A percentile compares a stretch with the other conserved stretches of the same genome.
Conservation (phyloP, 2,888 invertebrate species). For the Dynastes maya region DNA sequence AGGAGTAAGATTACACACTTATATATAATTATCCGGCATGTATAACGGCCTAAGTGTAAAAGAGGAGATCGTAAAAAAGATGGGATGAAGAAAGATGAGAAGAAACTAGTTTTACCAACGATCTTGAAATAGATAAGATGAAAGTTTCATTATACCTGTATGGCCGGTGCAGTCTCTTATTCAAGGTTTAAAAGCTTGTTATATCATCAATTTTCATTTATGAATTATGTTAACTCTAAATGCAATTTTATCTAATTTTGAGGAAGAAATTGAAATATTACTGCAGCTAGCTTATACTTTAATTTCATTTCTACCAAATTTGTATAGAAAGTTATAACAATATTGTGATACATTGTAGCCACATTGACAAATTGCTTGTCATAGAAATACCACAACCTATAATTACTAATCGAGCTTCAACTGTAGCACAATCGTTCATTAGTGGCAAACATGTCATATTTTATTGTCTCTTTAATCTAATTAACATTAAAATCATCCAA, state of each 20-base stretch:
- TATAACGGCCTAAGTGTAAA: background rate
- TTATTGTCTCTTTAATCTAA: background rate
- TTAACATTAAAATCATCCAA: background rate
- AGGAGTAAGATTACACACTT: background rate
- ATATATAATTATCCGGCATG: slow-evolving; percentile 1
- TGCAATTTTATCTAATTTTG: background rate
- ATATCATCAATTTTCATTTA: background rate
- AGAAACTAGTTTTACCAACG: background rate
- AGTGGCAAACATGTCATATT: background rate
- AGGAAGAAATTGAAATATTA: too few relatives aligned
- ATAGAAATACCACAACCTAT: background rate
- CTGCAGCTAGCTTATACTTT: too few relatives aligned
- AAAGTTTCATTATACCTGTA: slow-evolving; percentile 7
- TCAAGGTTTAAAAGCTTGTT: background rate
- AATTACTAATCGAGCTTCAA: background rate
- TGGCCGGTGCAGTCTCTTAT: background rate
- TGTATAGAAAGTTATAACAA: too few relatives aligned
- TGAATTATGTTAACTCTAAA: background rate
- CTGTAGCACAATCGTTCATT: background rate
- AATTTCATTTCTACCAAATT: too few relatives aligned
- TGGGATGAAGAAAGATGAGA: too few relatives aligned
- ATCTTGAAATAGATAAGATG: background rate
- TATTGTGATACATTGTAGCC: background rate
- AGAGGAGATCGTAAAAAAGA: background rate
- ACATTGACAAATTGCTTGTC: background rate